Evolutionary conservation across 1,140 invertebrate genomes (phyloP), one percentile per base, ranked within the genome.

Genomic region (Asbolus verrucosus): DNA sequence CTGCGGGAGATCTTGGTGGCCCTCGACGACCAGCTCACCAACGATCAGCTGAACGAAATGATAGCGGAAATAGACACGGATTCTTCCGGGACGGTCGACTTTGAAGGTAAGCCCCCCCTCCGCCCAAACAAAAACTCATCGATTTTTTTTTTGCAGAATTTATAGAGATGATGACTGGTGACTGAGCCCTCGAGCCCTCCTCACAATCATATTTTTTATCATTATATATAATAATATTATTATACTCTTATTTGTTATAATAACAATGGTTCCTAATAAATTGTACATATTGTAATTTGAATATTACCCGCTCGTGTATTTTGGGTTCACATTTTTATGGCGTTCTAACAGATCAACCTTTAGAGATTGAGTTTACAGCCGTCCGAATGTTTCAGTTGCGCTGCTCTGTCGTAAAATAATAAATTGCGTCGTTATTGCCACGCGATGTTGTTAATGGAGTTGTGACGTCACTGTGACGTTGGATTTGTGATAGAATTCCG

Each of bases 41-140:
- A 90, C 13, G 90, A 92, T 79, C 91, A 93, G 79, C 85, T 93
- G 72, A 91, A 93, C 75, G 91, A 92, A 75, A 94, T 94, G 91
- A 93, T 94, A 68, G 89, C 89, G 9, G 92, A 93, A 83, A 93
- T 94, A 39, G 92, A 94, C 78, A 90, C 90, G 18, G 92, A 93
- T 73, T 87, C 88, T 0, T 93, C 91, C 0, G 92, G 92, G 63
- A 94, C 92, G 1, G 92, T 94, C 9, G 92, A 94, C 79, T 94
- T 94, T 82, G 91, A 93, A 78, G 92, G 91, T 92, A 81, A 81
- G 78, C 71, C 0, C 43, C n/a, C n/a, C 13, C 15, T 5, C n/a
- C 3, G 8, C 15, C 54, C 6, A 1, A 30, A 27, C 9, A 21
- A 6, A 31, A 59, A 62, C 60, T 31, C n/a, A 36, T 0, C 0